Conservation (phyloP, 1,140 invertebrate species). For the Zaprionus kolodkinae region DNA sequence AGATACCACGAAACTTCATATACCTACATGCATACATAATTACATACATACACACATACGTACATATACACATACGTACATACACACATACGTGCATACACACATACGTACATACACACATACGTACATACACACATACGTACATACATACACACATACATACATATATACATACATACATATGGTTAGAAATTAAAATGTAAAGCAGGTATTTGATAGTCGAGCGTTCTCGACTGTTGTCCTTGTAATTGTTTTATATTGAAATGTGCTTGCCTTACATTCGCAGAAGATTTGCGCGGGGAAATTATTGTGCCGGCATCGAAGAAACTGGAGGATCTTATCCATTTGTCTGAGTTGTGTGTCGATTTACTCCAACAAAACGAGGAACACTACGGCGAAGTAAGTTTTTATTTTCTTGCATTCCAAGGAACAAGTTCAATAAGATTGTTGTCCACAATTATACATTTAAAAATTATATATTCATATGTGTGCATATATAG, state of each 20-base stretch:
- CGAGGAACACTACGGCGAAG: constrained; percentile 99
- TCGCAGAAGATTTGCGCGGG: constrained; percentile 91
- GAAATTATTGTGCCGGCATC: constrained; percentile 92
- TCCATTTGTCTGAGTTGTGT: constrained; percentile 98
- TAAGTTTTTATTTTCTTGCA: constrained; percentile 85
- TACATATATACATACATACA: too few species aligned
- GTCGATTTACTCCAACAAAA: constrained; percentile 99
- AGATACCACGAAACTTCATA: too few species aligned
- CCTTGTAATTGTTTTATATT: neutral
- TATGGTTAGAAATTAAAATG: too few species aligned
- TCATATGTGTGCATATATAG: neutral
- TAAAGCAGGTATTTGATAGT: too few species aligned
- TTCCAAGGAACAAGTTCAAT: neutral
- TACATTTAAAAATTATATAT: neutral
- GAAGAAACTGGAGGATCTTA: constrained; percentile 98
- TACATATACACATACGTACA: too few species aligned
- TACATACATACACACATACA: too few species aligned
- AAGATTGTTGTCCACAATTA: neutral
- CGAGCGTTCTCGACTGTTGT: too few species aligned
- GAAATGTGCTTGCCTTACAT: neutral
- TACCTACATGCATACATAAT: too few species aligned
- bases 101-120: too few species aligned
- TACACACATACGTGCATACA: too few species aligned
- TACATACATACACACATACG: too few species aligned
- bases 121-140: too few species aligned